Evolutionary conservation across 2,113 vertebrate genomes (phyloP), one percentile per base, ranked within the genome.

Genomic region (Phasianus colchicus): DNA sequence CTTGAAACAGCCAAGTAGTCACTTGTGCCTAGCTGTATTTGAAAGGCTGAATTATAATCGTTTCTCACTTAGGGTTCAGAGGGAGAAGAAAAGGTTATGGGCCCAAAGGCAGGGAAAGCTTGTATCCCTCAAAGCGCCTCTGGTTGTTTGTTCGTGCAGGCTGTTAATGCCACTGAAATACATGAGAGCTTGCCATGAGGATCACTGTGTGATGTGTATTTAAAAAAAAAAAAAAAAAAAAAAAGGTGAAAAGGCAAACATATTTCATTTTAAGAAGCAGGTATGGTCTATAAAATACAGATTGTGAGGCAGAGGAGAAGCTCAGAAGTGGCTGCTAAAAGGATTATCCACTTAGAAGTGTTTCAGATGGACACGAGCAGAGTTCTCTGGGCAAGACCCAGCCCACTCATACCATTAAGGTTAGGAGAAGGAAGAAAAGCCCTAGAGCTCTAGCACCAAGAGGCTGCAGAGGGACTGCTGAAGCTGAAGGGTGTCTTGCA

Each of bases 111-210:
- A 83, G 75, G 67, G 52, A 81, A 48, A 91, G 75, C 40, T 78
- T 57, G 34, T 50, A 69, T 71, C 52, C 40, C 42, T 93, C 57
- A 63, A 60, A 89, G 61, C 65, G 76, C 85, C 79, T 93, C 75
- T 65, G 85, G 89, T 40, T 83, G 84, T 88, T 96, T 88, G 89
- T 86, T 92, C 83, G 71, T 81, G 79, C 75, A 93, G 85, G 77
- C 38, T 81, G 71, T 89, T 90, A 91, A 92, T 85, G 52, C 42
- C 79, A 88, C 72, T 83, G 77, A 95, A 95, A 89, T 83, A 89
- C 52, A 52, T 17, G 43, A 84, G 74, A 45, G 27, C 54, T 91
- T 2, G 0, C 70, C 40, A 14, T 38, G 64, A 89, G 79, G 75
- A 88, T 77, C 89, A 85, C 63, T 32, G 67, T 69, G 75, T 58